Evolutionary conservation across 2,797 vertebrate genomes (phyloP), one percentile per base, ranked within the genome.

Genomic region (Scyliorhinus canicula): DNA sequence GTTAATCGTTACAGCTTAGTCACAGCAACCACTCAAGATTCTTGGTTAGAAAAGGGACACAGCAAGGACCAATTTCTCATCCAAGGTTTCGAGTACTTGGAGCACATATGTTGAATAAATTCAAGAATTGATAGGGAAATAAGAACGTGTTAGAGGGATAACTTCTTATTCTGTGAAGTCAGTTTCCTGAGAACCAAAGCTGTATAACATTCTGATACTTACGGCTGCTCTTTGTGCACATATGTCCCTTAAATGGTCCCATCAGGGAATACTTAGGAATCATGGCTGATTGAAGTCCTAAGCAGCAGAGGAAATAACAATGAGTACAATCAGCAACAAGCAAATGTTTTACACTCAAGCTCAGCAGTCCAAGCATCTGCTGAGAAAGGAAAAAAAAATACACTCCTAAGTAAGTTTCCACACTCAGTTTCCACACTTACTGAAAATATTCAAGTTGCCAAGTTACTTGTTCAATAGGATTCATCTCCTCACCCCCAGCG

Each of bases 191-290:
- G 35, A 9, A 74, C 31, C 52, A 50, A 16, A 35, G 67, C 28
- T 6, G 52, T 24, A 55, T 11, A 35, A 21, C 67, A 52, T 74
- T 19, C 44, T 94, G 95, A 95, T 96, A 96, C 96, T 96, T 96
- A 97, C 63, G 0, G 93, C 95, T 96, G 95, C 96, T 96, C 96
- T 96, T 96, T 88, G 96, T 96, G 84, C 95, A 96, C 95, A 95
- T 95, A 57, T 96, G 96, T 95, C 96, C 96, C 96, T 95, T 96
- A 95, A 96, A 97, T 95, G 90, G 95, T 86, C 95, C 96, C 95
- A 88, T 95, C 95, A 97, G 90, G 19, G 96, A 96, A 52, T 96
- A 71, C 0, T 71, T 95, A 44, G 96, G 95, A 69, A 96, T 95
- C 95, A 95, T 95, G 40, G 67, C 52, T 95, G 95, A 95, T 14